These are phyloP conservation scores for Galago senegalensis DNA, from an alignment of 2,797 vertebrate genomes.

Conservation along the genomic window DNA sequence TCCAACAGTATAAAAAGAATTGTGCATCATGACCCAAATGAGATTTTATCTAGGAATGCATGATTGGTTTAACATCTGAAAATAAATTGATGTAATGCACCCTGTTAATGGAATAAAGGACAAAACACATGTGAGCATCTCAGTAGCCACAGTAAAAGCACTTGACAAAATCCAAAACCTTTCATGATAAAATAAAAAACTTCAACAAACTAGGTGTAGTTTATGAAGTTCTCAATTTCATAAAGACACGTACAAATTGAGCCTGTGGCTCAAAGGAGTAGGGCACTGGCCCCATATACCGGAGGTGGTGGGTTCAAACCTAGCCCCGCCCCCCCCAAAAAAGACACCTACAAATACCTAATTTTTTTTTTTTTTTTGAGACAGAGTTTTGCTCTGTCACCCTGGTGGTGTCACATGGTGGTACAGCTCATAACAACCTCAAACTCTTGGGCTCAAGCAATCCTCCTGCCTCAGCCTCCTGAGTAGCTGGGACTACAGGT, in stretches of 20 bases:
- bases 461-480: no score
- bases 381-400: no score
- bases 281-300: no score
- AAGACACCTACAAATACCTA: not conserved
- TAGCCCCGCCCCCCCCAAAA: no score
- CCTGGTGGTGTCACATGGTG: no score
- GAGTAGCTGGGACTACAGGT: no score
- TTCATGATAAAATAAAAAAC: not conserved
- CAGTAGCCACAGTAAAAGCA: not conserved
- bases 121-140: not conserved
- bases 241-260: not conserved
- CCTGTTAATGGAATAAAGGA: not conserved
- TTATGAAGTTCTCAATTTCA: not conserved
- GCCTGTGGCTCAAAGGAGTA: no score
- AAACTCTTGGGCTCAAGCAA: no score
- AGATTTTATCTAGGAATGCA: not conserved
- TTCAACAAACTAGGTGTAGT: not conserved
- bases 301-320: no score
- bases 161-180: not conserved
- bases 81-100: not conserved
- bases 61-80: not conserved
- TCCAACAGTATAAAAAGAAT: not conserved
- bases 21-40: not conserved
- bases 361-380: no score
- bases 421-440: no score